Conservation (phyloP, 2,888 invertebrate species). For the Aphodius granarius region DNA sequence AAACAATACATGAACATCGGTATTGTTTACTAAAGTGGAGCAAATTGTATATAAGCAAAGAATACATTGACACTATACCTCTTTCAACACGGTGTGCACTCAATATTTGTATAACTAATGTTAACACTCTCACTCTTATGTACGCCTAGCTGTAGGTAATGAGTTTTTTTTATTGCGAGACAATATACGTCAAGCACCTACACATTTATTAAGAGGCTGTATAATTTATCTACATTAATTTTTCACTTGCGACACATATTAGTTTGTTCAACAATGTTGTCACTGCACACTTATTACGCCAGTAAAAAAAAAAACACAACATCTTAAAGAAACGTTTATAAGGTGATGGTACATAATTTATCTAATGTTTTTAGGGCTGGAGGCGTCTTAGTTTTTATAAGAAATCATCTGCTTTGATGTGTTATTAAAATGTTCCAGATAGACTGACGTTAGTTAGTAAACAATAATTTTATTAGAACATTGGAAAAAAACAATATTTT, state of each 20-base stretch:
- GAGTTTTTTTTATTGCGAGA: neutral
- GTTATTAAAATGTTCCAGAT: too few relatives aligned
- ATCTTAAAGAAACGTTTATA: too few relatives aligned
- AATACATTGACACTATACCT: neutral
- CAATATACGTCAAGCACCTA: neutral
- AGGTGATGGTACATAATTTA: too few relatives aligned
- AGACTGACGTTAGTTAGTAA: neutral
- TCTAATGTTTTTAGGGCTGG: too few relatives aligned
- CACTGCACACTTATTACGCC: neutral
- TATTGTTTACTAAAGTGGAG: too few relatives aligned
- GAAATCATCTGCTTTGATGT: too few relatives aligned
- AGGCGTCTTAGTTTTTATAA: too few relatives aligned
- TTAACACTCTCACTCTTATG: neutral
- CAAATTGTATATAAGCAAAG: neutral
- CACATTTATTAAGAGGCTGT: neutral
- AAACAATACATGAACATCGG: neutral
- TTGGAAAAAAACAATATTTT: neutral
- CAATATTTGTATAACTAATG: neutral
- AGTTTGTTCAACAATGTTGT: neutral
- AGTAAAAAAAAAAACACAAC: too few relatives aligned
- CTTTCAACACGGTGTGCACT: neutral
- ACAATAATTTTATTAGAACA: neutral
- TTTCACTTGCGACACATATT: neutral
- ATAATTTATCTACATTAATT: neutral
- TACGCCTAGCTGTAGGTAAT: neutral